A percentile compares a stretch with the other conserved stretches of the same genome.
phyloP scores from a whole-genome alignment of 2,113 vertebrate species.

The Zosterops japonicus region DNA sequence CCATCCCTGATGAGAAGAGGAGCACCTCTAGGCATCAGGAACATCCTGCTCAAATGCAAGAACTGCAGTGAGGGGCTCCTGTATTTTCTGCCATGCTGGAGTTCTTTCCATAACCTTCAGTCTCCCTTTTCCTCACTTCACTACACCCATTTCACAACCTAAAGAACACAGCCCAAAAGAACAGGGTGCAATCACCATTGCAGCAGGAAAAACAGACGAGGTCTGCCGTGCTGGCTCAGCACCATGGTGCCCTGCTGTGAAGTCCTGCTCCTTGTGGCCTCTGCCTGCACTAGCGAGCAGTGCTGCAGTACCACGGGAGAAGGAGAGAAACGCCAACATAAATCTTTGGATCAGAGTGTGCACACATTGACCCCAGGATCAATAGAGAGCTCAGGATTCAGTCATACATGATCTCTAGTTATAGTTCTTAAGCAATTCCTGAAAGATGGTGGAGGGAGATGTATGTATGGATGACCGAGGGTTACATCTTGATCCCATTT shows the following conservation, averaged over 20 bases:
- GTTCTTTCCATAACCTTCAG: not conserved
- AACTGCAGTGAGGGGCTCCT: not conserved
- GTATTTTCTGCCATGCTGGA: not conserved
- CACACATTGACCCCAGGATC: not conserved
- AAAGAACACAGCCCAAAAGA: not conserved
- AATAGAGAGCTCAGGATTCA: constrained; percentile 14
- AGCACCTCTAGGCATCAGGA: not conserved
- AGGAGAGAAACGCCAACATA: not conserved
- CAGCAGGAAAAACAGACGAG: not conserved
- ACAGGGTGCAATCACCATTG: not conserved
- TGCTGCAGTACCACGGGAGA: not conserved
- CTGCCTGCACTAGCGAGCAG: not conserved
- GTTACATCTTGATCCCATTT: not conserved
- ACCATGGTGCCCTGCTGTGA: accelerated
- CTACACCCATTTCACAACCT: not conserved
- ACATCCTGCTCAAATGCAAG: not conserved
- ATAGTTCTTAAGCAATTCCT: not conserved
- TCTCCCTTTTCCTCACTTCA: not conserved
- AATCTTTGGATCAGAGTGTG: not conserved
- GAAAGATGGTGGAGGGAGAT: not conserved
- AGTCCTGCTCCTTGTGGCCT: not conserved
- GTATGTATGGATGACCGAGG: not conserved
- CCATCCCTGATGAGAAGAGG: not conserved
- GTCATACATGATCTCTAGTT: not conserved
- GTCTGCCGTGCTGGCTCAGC: not conserved